Conservation (phyloP, 2,113 vertebrate genomes). For the Glareola pratincola region DNA sequence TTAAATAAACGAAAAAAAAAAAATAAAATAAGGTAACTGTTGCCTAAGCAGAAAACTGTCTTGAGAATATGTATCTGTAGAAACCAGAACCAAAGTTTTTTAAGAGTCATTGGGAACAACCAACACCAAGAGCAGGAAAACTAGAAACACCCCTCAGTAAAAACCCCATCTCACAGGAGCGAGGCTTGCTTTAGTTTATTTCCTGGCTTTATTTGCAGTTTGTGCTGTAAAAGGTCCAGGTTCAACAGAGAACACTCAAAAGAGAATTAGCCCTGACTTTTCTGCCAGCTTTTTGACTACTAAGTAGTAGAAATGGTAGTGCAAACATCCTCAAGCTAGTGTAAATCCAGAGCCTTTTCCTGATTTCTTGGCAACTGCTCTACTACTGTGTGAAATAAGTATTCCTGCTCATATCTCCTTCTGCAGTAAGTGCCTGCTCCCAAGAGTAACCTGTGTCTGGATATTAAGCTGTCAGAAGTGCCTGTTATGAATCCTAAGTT, state of each 20-base stretch:
- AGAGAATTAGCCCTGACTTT: not conserved
- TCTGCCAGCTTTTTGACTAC: not conserved
- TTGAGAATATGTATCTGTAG: not conserved
- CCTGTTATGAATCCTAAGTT: not conserved
- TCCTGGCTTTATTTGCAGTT: not conserved
- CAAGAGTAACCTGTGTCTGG: not conserved
- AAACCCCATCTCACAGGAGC: not conserved
- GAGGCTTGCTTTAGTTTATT: not conserved
- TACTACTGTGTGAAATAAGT: not conserved
- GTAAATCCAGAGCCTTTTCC: not conserved
- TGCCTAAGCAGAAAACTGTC: not conserved
- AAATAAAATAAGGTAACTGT: not conserved
- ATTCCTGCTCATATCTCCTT: not conserved
- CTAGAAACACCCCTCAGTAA: not conserved
- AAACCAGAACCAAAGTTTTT: not conserved
- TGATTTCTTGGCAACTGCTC: not conserved
- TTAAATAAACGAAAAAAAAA: no score
- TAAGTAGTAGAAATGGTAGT: not conserved
- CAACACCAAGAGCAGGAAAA: not conserved
- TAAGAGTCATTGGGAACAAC: not conserved
- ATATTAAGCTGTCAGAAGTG: not conserved
- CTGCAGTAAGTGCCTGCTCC: not conserved
- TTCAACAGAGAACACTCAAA: not conserved
- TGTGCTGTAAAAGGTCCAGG: not conserved
- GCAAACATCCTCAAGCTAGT: not conserved